Evolutionary conservation across 35 echinoderm and acorn worm species (phyloP), one percentile per base, ranked within the genome.

Genomic region (Diadema setosum): DNA sequence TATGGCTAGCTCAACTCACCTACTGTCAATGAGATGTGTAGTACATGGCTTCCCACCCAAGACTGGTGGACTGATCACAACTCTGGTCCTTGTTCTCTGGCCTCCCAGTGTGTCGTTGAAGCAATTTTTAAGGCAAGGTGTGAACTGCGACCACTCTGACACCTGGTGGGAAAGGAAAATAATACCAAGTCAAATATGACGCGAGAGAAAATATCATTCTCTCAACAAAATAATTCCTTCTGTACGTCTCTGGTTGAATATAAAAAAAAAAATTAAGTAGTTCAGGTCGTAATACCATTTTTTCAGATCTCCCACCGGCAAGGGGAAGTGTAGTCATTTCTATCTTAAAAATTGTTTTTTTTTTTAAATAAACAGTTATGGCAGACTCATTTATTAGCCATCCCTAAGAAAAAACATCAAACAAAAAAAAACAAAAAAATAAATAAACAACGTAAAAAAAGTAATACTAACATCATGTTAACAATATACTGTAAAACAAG

Each of bases 101-200:
- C 48, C 82, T 55, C 49, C 32, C 60, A 78, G n/a, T 55, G 41
- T 45, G 9, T 44, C 42, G 60, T 86, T 86, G 80, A 83, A 92
- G 45, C 94, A 96, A 80, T 82, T 88, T 8, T 31, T 59, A 50
- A 46, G 81, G 58, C 94, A 96, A 25, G 94, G 43, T 32, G 85
- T 50, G 44, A 60, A 85, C 35, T 63, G 58, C 11, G 73, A 83
- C 94, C 94, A 96, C 14, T 90, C 58, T 57, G 90, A 81, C 1
- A 96, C 90, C 94, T 96, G 39, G 0, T 4, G n/a, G n/a, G n/a
- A n/a, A n/a, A n/a, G n/a, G n/a, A n/a, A n/a, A n/a, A n/a, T 74
- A 74, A 15, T 23, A 0, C 15, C 0, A 17, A 17, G 52, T 23
- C 23, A 57, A 17, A 23, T 57, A 15, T 23, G 23, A 0, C 15